Percentiles rank a stretch among this genome's conserved stretches.
Conservation (phyloP, 2,113 vertebrate species). For the Heterotilapia buettikoferi region DNA sequence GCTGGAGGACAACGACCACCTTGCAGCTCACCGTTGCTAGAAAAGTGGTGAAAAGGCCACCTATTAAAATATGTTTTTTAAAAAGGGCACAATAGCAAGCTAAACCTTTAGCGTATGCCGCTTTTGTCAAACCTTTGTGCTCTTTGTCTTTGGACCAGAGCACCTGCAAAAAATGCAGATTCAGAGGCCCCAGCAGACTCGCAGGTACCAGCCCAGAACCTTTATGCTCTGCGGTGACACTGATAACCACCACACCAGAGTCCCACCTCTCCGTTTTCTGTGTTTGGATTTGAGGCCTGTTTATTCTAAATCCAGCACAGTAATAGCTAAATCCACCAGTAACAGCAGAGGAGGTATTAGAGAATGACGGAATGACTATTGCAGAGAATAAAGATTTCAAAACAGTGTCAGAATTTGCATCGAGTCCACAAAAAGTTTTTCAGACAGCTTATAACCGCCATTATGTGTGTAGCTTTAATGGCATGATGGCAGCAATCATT, state of each 20-base stretch:
- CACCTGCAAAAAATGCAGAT: background rate
- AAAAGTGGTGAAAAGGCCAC: background rate
- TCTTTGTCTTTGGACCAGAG: background rate
- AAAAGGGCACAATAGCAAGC: background rate
- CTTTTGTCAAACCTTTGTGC: background rate
- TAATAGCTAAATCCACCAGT: background rate
- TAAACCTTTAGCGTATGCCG: background rate
- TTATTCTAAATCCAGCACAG: background rate
- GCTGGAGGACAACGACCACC: background rate
- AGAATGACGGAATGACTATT: background rate
- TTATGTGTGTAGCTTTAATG: background rate
- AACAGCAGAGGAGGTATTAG: background rate
- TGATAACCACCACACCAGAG: background rate
- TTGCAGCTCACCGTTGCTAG: background rate
- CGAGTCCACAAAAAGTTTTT: background rate
- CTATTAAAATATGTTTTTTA: background rate
- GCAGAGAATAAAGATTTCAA: background rate
- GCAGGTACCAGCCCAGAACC: background rate
- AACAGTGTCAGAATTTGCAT: background rate
- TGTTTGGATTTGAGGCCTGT: background rate
- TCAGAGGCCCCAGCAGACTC: background rate
- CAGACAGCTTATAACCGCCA: background rate
- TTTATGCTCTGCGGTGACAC: background rate
- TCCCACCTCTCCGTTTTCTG: background rate
- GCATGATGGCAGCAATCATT: background rate